phyloP scores from a whole-genome alignment of 2,888 invertebrate genomes.

The Neoitamus cyanurus region DNA sequence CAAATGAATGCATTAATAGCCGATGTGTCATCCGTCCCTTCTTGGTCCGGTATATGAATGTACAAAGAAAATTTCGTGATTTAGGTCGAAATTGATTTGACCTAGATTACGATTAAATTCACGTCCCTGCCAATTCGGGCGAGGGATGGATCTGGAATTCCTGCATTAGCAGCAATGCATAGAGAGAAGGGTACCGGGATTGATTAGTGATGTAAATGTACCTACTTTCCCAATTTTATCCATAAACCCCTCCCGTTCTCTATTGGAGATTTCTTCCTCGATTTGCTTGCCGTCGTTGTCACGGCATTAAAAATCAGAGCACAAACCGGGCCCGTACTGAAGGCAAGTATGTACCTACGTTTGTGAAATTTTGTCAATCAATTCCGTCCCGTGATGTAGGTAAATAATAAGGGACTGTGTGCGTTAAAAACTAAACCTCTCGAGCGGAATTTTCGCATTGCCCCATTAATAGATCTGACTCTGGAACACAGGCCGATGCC shows the following conservation, averaged over 20 bases:
- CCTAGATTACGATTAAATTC: background rate
- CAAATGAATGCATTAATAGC: background rate
- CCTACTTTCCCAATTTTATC: background rate
- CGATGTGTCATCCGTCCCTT: background rate
- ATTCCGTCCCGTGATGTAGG: background rate
- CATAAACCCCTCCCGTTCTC: background rate
- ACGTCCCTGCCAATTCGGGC: background rate
- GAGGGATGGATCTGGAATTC: background rate
- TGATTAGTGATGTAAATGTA: background rate
- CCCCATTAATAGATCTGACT: background rate
- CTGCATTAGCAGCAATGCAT: background rate
- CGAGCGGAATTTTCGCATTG: background rate
- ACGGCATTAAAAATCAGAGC: background rate
- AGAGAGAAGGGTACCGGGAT: background rate
- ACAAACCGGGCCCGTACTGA: background rate
- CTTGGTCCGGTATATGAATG: background rate
- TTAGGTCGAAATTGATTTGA: background rate
- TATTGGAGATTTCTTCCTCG: background rate
- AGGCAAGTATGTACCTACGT: too few species aligned
- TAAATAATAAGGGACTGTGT: background rate
- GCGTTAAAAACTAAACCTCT: background rate
- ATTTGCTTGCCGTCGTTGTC: background rate
- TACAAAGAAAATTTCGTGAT: background rate
- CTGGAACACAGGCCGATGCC: background rate
- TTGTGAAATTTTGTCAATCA: background rate